These are phyloP conservation scores for Orthosia incerta DNA, from an alignment of 2,888 invertebrate genomes.

Conservation along the genomic window DNA sequence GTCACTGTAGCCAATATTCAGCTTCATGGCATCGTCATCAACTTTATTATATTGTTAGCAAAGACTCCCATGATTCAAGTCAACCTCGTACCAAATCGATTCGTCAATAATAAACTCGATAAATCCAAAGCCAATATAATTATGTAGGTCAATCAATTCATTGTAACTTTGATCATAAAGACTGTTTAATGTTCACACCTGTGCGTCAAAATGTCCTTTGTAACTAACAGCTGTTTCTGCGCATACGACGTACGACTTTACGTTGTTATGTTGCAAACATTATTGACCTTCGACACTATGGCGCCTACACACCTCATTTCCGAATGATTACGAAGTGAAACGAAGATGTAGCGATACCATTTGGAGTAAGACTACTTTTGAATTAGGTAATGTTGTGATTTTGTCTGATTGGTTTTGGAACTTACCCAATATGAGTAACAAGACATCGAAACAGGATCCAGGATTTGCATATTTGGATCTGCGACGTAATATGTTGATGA, in stretches of 20 bases:
- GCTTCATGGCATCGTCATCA: too few species aligned
- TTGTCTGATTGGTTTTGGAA: conserved; percentile 7
- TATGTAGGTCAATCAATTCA: conserved; percentile 30
- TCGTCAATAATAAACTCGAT: neutral
- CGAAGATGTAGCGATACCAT: conserved; percentile 43
- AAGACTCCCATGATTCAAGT: neutral
- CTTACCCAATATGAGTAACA: neutral
- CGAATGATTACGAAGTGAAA: conserved; percentile 55
- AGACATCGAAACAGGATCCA: conserved; percentile 10
- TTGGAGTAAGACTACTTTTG: conserved; percentile 18
- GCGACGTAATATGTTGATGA: neutral
- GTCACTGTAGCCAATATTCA: too few species aligned
- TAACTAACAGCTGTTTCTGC: conserved; percentile 56
- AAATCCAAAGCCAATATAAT: conserved; percentile 6
- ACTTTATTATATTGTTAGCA: too few species aligned
- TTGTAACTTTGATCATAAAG: conserved; percentile 23
- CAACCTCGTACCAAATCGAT: conserved; percentile 7
- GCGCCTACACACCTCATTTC: conserved; percentile 54
- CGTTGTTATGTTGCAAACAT: conserved; percentile 54
- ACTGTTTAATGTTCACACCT: conserved; percentile 48
- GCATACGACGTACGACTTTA: conserved; percentile 7
- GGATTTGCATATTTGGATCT: conserved; percentile 8
- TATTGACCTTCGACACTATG: conserved; percentile 59
- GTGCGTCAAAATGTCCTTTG: conserved; percentile 41
- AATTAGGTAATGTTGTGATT: conserved; percentile 18